A percentile compares a stretch with the other conserved stretches of the same genome.
Conservation (phyloP, 2,113 vertebrate species). For the Gadus chalcogrammus region DNA sequence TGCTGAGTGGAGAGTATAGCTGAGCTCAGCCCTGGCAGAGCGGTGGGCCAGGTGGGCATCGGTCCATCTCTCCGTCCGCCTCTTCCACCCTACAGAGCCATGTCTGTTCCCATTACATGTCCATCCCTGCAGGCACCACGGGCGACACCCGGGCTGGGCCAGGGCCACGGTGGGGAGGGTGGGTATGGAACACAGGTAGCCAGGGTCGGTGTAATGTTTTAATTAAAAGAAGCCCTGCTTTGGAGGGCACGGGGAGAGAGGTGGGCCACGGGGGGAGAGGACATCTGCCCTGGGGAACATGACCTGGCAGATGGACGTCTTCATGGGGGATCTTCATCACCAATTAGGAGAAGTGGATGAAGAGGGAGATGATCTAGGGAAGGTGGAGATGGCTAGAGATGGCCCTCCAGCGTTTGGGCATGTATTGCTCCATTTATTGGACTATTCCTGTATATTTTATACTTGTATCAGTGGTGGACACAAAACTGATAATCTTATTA, state of each 20-base stretch:
- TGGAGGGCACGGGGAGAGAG: conserved; percentile 50
- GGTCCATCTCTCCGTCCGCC: conserved; percentile 37
- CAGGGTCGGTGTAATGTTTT: conserved; percentile 49
- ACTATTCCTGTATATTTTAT: too few relatives aligned
- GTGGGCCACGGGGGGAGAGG: conserved; percentile 56
- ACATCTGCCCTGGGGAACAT: conserved; percentile 67
- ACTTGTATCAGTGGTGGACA: too few relatives aligned
- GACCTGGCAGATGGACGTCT: conserved; percentile 68
- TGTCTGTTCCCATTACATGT: conserved; percentile 61
- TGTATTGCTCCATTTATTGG: too few relatives aligned
- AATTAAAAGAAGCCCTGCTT: conserved; percentile 65
- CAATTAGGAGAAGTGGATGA: not conserved
- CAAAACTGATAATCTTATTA: too few relatives aligned
- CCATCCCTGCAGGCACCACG: conserved; percentile 37
- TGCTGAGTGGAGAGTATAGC: conserved; percentile 1
- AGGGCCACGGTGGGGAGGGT: conserved; percentile 16
- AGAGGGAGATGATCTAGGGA: not conserved
- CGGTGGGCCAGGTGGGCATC: conserved; percentile 38
- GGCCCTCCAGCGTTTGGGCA: too few relatives aligned
- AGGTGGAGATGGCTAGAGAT: not conserved
- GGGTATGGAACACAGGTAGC: conserved; percentile 17
- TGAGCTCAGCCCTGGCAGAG: conserved; percentile 24
- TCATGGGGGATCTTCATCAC: conserved; percentile 37
- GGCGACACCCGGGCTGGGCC: conserved; percentile 26
- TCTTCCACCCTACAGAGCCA: conserved; percentile 46